Percentiles rank a stretch among this genome's conserved stretches.
Conservation (phyloP, 2,797 vertebrate genomes). For the Xenops minutus region DNA sequence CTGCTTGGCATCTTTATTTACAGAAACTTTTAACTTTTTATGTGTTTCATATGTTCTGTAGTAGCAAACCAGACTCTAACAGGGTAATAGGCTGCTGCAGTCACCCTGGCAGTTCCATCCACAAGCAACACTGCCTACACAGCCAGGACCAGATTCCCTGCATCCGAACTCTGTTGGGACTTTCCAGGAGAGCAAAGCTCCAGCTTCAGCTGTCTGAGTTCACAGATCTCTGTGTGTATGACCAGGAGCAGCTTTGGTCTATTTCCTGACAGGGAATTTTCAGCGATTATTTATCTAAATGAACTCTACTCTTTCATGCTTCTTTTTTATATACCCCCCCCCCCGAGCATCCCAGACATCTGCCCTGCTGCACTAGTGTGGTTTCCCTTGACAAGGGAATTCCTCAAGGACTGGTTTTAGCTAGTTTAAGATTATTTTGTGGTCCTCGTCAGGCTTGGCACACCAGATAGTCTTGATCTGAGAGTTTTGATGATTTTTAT, state of each 20-base stretch:
- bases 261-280: not conserved
- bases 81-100: not conserved
- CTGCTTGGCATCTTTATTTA: not conserved
- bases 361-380: not conserved
- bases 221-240: not conserved
- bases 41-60: not conserved
- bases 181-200: not conserved
- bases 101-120: no score
- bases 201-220: not conserved
- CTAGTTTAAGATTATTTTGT: not conserved
- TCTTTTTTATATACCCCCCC: not conserved
- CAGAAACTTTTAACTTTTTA: not conserved
- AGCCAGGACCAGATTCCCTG: not conserved
- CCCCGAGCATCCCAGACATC: not conserved
- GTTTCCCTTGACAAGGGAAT: not conserved
- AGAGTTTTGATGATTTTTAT: not conserved
- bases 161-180: rapidly evolving
- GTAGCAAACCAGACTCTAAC: not conserved
- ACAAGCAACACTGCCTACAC: not conserved
- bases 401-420: not conserved
- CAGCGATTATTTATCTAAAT: not conserved
- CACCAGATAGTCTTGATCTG: not conserved
- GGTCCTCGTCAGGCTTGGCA: not conserved
- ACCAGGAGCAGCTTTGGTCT: not conserved
- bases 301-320: not conserved